phyloP scores from a whole-genome alignment of 2,113 vertebrate genomes.

The Lophochroa leadbeateri region DNA sequence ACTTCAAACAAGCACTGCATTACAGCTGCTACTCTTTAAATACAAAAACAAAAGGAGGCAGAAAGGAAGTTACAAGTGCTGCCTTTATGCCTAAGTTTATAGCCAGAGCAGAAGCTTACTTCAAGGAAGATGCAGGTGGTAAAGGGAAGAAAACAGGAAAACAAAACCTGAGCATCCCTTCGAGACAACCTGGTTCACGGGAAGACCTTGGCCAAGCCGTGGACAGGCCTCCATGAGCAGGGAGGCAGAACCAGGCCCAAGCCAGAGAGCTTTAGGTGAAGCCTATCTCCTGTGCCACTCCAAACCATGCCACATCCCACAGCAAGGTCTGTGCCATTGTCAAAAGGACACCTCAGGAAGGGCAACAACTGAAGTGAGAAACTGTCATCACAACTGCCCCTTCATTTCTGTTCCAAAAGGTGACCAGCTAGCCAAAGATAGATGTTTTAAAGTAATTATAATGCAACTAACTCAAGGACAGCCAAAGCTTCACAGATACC shows the following conservation, averaged over 20 bases:
- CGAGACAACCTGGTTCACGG: not conserved
- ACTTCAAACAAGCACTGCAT: not conserved
- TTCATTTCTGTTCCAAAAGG: not conserved
- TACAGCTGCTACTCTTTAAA: not conserved
- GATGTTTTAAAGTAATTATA: not conserved
- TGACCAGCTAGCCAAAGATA: not conserved
- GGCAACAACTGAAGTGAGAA: not conserved
- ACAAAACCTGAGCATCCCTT: not conserved
- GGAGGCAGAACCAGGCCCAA: not conserved
- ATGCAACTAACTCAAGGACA: not conserved
- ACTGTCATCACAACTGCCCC: not conserved
- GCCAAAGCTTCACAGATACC: not conserved
- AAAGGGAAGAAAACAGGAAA: not conserved
- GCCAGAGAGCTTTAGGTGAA: not conserved
- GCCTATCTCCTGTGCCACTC: not conserved
- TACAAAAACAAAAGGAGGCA: not conserved
- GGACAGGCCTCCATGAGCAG: not conserved
- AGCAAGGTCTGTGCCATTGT: not conserved
- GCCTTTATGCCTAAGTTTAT: conserved; percentile 10
- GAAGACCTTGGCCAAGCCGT: not conserved
- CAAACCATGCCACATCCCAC: not conserved
- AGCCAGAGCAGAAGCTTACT: conserved; percentile 31
- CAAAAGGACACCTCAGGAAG: not conserved
- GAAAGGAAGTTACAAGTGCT: conserved; percentile 28
- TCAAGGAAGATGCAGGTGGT: not conserved